Percentiles rank a stretch among this genome's conserved stretches.
Conservation (phyloP, 2,797 vertebrate genomes). For the Lindbergichthys nudifrons region DNA sequence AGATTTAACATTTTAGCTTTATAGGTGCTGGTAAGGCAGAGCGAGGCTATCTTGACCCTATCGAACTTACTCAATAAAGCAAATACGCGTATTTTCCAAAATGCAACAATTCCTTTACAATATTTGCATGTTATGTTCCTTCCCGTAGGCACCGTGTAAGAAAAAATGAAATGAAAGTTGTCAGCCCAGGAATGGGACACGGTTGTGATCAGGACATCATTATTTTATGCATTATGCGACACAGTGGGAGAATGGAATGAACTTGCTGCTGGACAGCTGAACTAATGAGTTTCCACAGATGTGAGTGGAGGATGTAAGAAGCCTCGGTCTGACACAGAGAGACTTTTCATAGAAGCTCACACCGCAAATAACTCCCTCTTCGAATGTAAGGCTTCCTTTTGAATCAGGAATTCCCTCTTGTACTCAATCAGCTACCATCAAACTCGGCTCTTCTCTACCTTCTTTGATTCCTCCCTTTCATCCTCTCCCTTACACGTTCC, state of each 20-base stretch:
- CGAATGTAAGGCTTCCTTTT: not conserved
- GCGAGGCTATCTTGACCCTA: not conserved
- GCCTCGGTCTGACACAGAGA: not conserved
- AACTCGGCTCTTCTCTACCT: constrained; percentile 14
- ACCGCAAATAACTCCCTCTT: constrained; percentile 2
- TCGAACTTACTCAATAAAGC: not conserved
- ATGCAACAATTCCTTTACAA: not conserved
- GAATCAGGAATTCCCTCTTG: constrained; percentile 10
- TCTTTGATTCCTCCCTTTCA: constrained; percentile 17
- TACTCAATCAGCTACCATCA: constrained; percentile 7
- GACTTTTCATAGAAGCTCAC: not conserved
- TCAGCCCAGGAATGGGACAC: not conserved
- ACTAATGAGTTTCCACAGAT: not conserved
- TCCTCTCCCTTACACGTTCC: constrained; percentile 11
- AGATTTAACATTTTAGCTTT: not conserved
- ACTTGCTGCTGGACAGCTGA: not conserved
- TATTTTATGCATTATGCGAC: not conserved
- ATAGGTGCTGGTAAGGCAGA: not conserved
- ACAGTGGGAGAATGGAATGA: not conserved
- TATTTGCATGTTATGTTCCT: not conserved
- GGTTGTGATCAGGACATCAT: not conserved
- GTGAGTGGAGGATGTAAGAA: not conserved
- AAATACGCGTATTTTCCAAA: not conserved
- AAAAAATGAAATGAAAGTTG: not conserved
- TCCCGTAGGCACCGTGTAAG: not conserved